Evolutionary conservation across 2,888 invertebrate genomes (phyloP), one percentile per base, ranked within the genome.

Genomic region (Hydropsyche betteni): DNA sequence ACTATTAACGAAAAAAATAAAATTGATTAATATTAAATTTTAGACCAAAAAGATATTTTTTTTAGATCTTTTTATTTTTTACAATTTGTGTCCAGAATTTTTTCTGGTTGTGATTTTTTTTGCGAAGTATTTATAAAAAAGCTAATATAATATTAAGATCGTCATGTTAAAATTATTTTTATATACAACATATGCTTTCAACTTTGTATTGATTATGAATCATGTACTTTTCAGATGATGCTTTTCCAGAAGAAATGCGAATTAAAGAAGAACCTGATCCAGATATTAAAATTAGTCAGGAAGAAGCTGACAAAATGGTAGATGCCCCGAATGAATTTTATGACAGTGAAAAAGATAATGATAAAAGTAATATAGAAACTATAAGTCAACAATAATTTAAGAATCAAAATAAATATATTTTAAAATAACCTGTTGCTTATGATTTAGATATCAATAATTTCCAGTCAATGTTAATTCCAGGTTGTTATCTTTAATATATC

Each of bases 291-390:
- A 90, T 94, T 80, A 92, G 90, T 79, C 91, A 91, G 82, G 91
- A 93, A 4, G 92, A 96, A 50, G 91, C 93, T 0, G 96, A 96
- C 82, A 93, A 93, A 82, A 89, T 92, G 82, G 90, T 96, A 0
- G 96, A 96, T 77, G 89, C 93, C 0, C 91, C 92, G 80, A 96
- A 94, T 83, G 97, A 97, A 84, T 97, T 94, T 86, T 97, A 92
- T 81, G 93, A 96, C 74, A 95, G 95, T 0, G 96, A 97, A 73
- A 94, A 94, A 80, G 96, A 96, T 84, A 93, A 96, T 81, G 97
- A 96, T 81, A 93, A 92, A 83, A 90, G 91, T 79, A 83, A 85
- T 1, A 85, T 88, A 38, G 81, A 82, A 79, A 84, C 36, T 14
- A 38, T 69, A 44, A 8, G 4, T 36, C 69, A 69, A 69, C 33